Conservation (phyloP, 2,113 vertebrate species). For the Sprattus sprattus region DNA sequence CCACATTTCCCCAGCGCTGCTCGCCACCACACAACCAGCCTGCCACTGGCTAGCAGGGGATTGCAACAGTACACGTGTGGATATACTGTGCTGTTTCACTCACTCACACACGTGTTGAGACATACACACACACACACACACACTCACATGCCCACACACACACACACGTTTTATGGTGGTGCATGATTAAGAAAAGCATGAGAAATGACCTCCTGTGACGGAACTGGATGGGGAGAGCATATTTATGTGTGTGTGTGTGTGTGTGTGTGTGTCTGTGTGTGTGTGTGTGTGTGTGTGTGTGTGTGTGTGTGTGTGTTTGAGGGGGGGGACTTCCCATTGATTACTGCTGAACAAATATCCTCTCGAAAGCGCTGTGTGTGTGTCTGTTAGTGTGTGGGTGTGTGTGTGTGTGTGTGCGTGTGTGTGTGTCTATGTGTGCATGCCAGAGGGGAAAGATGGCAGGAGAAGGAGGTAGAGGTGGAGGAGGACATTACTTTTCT, state of each 20-base stretch:
- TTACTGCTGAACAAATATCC: background rate
- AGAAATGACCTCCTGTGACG: background rate
- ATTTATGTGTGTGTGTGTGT: background rate
- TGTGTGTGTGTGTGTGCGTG: background rate
- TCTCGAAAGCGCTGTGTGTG: background rate
- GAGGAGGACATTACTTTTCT: background rate
- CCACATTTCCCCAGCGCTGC: background rate
- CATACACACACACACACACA: background rate
- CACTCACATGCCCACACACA: background rate
- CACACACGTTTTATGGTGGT: background rate
- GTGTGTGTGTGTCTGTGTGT: no score
- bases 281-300: background rate
- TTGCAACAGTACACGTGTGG: background rate
- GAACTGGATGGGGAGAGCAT: background rate
- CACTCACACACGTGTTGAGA: background rate
- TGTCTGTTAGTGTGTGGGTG: background rate
- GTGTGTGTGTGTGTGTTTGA: background rate
- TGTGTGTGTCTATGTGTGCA: background rate
- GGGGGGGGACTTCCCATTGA: background rate
- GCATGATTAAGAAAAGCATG: constrained; percentile 1
- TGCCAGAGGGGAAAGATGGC: background rate
- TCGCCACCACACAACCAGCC: background rate
- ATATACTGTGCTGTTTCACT: background rate
- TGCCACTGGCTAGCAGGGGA: background rate
- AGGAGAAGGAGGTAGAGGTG: background rate